Percentiles rank a stretch among this genome's conserved stretches.
Evolutionary conservation across 1,140 invertebrate genomes (phyloP).

Genomic region (Hylaeus volcanicus): DNA sequence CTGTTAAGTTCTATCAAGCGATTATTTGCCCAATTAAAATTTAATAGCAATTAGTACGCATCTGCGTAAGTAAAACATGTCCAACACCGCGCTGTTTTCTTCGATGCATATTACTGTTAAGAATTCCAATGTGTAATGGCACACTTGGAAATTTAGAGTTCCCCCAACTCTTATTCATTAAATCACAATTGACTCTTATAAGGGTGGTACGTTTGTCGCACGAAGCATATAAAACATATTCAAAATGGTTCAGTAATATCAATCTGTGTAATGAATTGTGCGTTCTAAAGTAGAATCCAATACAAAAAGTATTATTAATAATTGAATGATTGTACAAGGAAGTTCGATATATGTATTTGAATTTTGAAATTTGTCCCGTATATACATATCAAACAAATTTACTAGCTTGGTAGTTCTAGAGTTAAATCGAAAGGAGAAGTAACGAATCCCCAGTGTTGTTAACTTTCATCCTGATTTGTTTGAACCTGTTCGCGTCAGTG

Average conservation of each 20-base stretch:
- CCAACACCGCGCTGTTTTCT: not conserved
- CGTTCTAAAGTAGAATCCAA: not conserved
- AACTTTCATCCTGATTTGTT: not conserved
- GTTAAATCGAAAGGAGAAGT: not conserved
- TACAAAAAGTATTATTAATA: not conserved
- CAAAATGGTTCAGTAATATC: constrained; percentile 24
- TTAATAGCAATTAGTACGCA: not conserved
- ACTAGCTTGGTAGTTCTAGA: too few relatives aligned
- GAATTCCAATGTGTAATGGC: constrained; percentile 12
- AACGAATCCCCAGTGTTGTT: not conserved
- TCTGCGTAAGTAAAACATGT: not conserved
- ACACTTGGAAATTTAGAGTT: constrained; percentile 57
- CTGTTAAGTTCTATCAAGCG: not conserved
- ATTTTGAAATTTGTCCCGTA: too few relatives aligned
- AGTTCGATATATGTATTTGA: too few relatives aligned
- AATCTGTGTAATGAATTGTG: constrained; percentile 37
- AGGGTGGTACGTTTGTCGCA: constrained; percentile 51
- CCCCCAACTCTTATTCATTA: constrained; percentile 63
- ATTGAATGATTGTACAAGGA: too few relatives aligned
- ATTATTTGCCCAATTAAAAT: not conserved
- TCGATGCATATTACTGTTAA: not conserved
- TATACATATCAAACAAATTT: too few relatives aligned
- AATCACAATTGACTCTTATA: constrained; percentile 59
- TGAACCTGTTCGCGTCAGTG: not conserved
- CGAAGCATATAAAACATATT: constrained; percentile 42